Evolutionary conservation across 1,140 invertebrate species (phyloP).

Genomic region (Drosophila ogumai): DNA sequence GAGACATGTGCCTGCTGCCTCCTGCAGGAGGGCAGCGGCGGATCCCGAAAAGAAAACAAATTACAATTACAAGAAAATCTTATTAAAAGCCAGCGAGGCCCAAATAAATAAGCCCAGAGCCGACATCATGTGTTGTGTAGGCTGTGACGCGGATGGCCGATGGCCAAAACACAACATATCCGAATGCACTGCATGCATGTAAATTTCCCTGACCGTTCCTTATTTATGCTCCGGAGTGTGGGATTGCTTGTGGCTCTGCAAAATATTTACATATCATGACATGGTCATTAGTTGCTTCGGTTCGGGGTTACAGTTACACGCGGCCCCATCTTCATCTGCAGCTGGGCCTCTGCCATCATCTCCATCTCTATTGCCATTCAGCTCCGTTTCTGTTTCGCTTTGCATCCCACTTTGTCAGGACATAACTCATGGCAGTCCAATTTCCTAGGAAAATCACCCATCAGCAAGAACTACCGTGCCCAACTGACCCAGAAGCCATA

Average conservation of each 20-base stretch:
- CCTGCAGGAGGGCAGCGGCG: conserved; percentile 44
- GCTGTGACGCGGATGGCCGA: conserved; percentile 62
- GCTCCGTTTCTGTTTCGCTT: background rate
- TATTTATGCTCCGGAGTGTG: conserved; percentile 71
- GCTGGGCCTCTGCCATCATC: background rate
- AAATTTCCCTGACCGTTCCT: conserved; percentile 64
- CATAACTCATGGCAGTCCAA: conserved; percentile 67
- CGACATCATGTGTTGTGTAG: conserved; percentile 34
- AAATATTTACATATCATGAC: conserved; percentile 81
- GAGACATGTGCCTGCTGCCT: conserved; percentile 48
- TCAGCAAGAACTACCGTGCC: conserved; percentile 70
- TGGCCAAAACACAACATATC: conserved; percentile 56
- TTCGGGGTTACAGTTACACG: conserved; percentile 56
- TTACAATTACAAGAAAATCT: conserved; percentile 85
- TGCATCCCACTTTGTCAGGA: conserved; percentile 53
- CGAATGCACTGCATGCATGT: conserved; percentile 58
- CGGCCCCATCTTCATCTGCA: conserved; percentile 28
- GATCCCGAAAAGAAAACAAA: conserved; percentile 73
- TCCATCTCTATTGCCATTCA: conserved; percentile 7
- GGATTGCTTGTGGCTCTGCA: conserved; percentile 72
- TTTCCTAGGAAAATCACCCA: conserved; percentile 55
- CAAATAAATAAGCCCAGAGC: conserved; percentile 64
- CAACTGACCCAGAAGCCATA: conserved; percentile 79
- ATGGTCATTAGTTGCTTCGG: conserved; percentile 71
- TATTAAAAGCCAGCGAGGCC: conserved; percentile 73